Evolutionary conservation across 2,113 vertebrate species (phyloP), one percentile per base, ranked within the genome.

Genomic region (Fulmarus glacialis): DNA sequence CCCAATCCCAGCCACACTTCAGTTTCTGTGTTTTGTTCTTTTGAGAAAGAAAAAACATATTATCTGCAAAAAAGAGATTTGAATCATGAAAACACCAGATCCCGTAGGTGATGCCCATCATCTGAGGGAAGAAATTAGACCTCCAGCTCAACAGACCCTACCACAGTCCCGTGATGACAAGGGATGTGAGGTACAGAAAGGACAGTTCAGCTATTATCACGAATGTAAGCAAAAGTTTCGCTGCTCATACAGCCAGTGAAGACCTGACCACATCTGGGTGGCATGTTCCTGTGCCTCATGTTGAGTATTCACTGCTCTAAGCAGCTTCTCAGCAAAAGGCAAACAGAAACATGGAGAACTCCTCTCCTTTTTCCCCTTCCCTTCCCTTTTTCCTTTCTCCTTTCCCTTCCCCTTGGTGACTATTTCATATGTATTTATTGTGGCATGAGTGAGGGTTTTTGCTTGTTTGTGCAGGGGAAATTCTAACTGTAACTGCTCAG

Each of bases 381-480:
- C 22, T 53, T 8, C 1, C 17, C 24, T 52, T 9, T 40, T 27
- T 9, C 0, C 0, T 27, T 30, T 71, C 36, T 7, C 18, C 23
- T 59, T 47, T n/a, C 42, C 40, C 16, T 58, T 83, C 21, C 9
- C 19, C 19, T 10, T 20, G 10, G 32, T 32, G n/a, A 66, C 23
- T 74, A 23, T 26, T 85, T 88, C 4, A 2, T 23, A 12, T 4
- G 11, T 52, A n/a, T 70, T 34, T 60, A 59, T n/a, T 45, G 21
- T 32, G 8, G n/a, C 6, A 8, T 7, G 3, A 84, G 5, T 30
- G 30, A 43, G 27, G 3, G 15, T 59, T 56, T 70, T 10, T 45
- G 29, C 15, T 48, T 80, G 18, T 50, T 55, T 22, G 8, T 55
- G 40, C 26, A 64, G n/a, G 8, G 50, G 21, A 58, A 70, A 75